Conservation (phyloP, 1,140 invertebrate species). For the Sipha flava region DNA sequence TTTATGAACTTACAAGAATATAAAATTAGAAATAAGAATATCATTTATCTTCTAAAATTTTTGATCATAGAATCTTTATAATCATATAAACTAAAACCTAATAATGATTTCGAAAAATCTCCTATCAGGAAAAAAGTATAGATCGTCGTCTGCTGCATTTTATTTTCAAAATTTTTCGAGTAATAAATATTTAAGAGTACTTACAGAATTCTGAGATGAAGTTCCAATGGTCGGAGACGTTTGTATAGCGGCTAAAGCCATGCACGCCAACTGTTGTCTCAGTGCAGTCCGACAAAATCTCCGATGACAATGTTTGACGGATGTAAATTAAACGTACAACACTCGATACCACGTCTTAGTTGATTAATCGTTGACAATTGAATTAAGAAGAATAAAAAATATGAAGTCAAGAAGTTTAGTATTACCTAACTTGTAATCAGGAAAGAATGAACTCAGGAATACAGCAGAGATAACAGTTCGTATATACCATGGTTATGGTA, state of each 20-base stretch:
- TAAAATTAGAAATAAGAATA: no score
- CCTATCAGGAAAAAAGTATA: no score
- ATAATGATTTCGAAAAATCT: no score
- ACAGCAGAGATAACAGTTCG: neutral
- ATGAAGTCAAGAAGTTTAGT: neutral
- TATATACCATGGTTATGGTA: neutral
- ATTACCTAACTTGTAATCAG: neutral
- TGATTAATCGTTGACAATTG: no score
- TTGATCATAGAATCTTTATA: no score
- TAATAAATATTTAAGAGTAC: slow-evolving; percentile 38
- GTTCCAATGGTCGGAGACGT: slow-evolving; percentile 59
- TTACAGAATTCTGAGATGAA: slow-evolving; percentile 56
- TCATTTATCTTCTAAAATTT: no score
- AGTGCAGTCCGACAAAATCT: neutral
- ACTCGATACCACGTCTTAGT: no score
- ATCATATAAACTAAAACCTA: no score
- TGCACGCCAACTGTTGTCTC: slow-evolving; percentile 37
- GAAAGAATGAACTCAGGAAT: neutral
- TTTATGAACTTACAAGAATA: no score
- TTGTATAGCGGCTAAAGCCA: slow-evolving; percentile 63
- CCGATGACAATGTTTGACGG: neutral
- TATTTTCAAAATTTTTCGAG: neutral
- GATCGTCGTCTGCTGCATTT: no score
- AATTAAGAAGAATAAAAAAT: neutral
- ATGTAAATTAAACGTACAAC: neutral